phyloP scores from a whole-genome alignment of 2,888 invertebrate genomes.

The Dynastes maya region DNA sequence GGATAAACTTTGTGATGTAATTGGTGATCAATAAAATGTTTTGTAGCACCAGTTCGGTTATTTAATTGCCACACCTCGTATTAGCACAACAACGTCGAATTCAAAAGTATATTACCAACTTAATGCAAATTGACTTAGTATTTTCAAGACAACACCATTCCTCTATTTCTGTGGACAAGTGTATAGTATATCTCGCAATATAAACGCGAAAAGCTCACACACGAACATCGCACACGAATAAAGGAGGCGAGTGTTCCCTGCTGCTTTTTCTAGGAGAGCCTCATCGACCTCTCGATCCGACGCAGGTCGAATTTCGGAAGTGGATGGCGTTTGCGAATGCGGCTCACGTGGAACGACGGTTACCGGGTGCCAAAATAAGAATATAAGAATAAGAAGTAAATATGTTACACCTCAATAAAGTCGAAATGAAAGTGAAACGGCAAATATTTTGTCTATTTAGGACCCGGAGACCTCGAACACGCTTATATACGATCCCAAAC shows the following conservation, averaged over 20 bases:
- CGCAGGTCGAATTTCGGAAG: conserved; percentile 13
- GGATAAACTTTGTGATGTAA: too few species aligned
- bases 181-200: too few species aligned
- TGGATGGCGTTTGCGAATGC: conserved; percentile 28
- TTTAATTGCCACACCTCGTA: too few species aligned
- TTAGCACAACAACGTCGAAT: too few species aligned
- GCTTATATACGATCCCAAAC: conserved; percentile 7
- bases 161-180: too few species aligned
- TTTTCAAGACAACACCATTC: too few species aligned
- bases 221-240: neutral
- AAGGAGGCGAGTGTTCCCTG: neutral
- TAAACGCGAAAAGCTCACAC: too few species aligned
- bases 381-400: conserved; percentile 49
- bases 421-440: conserved; percentile 47
- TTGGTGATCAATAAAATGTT: too few species aligned
- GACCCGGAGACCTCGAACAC: neutral
- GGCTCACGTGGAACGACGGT: conserved; percentile 37
- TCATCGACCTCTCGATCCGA: neutral
- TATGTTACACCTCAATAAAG: conserved; percentile 47
- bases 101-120: too few species aligned
- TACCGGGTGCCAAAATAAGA: conserved; percentile 38
- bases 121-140: too few species aligned
- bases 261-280: neutral
- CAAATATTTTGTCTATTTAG: conserved; percentile 48
- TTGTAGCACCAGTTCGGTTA: too few species aligned